Percentiles rank a stretch among this genome's conserved stretches.
These are phyloP conservation scores for Trichechus manatus DNA, from an alignment of 2,113 vertebrate genomes.

Conservation along the genomic window DNA sequence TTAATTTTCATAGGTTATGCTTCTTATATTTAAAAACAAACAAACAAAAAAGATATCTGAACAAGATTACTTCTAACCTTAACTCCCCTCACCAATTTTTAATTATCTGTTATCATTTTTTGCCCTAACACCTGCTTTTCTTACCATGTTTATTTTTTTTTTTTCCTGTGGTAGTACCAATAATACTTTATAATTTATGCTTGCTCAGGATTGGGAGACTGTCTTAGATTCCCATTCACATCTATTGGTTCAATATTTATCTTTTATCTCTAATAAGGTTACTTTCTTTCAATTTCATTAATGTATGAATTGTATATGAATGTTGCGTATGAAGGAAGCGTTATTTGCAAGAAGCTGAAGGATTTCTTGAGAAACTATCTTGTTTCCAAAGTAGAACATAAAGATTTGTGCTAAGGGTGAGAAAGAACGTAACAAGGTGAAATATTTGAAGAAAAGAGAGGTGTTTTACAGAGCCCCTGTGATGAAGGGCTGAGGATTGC, in stretches of 20 bases:
- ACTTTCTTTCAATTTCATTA: neutral
- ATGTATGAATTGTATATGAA: neutral
- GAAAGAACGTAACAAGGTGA: neutral
- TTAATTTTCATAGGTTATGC: neutral
- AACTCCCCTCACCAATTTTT: neutral
- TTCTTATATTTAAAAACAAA: neutral
- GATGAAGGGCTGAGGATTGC: neutral
- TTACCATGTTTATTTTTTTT: neutral
- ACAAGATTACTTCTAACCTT: neutral
- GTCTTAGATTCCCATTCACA: neutral
- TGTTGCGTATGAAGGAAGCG: neutral
- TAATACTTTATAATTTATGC: neutral
- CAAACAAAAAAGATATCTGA: neutral
- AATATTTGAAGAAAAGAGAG: neutral
- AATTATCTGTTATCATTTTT: neutral
- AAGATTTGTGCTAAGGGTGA: neutral
- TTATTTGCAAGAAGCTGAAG: neutral
- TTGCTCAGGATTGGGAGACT: neutral
- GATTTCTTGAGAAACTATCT: neutral
- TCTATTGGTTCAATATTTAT: neutral
- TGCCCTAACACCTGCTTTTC: neutral
- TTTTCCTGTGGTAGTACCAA: neutral
- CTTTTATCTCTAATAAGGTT: neutral
- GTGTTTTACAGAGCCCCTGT: neutral
- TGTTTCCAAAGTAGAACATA: neutral